A percentile compares a stretch with the other conserved stretches of the same genome.
Conservation (phyloP, 1,140 invertebrate genomes). For the Ganaspis sp. region DNA sequence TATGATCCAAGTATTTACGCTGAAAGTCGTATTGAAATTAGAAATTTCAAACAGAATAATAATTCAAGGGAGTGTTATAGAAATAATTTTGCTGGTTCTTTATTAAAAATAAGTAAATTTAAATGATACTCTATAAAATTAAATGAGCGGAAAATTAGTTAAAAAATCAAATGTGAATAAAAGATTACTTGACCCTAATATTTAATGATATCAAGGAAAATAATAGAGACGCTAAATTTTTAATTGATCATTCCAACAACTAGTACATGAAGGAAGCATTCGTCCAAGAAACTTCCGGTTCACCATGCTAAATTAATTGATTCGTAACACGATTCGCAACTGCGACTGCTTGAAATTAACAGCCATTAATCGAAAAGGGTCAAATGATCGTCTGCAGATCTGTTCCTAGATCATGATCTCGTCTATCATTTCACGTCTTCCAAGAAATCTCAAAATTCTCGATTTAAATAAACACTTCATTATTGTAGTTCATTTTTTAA, state of each 20-base stretch:
- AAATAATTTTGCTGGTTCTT: no score
- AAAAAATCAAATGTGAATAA: no score
- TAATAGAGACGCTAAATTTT: background rate
- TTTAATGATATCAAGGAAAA: background rate
- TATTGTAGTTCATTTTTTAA: no score
- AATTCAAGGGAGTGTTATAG: no score
- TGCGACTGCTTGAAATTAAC: background rate
- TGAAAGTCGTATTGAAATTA: no score
- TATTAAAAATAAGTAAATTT: no score
- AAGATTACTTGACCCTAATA: background rate
- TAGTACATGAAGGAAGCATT: conserved; percentile 16
- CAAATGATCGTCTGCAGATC: conserved; percentile 1
- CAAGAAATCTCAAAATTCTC: background rate
- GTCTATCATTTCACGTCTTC: background rate
- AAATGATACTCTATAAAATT: background rate
- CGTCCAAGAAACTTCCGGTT: conserved; percentile 33
- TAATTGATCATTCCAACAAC: conserved; percentile 18
- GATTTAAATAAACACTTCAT: background rate
- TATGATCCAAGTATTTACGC: no score
- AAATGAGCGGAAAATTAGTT: background rate
- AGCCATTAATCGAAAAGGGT: conserved; percentile 15
- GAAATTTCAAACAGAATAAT: no score
- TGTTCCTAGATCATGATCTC: background rate
- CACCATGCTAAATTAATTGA: conserved; percentile 23
- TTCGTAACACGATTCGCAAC: conserved; percentile 34